Evolutionary conservation across 1,140 invertebrate genomes (phyloP), one percentile per base, ranked within the genome.

Genomic region (Hypsibius dujardini): DNA sequence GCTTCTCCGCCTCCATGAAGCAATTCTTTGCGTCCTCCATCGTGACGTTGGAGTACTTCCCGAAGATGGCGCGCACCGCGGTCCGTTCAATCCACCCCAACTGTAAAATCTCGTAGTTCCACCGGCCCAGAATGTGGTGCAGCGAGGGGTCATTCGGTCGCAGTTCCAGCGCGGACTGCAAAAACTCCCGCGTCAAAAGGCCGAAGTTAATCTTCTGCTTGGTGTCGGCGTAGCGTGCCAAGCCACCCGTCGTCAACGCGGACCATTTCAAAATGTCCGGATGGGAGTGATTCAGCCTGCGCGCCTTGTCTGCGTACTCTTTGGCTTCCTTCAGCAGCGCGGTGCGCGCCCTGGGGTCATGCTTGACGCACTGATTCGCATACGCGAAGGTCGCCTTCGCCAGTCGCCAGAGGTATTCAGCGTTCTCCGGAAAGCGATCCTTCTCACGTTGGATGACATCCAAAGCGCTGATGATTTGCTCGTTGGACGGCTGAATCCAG

Each of bases 61-160:
- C 84, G 80, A 85, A 88, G 28, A 90, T 77, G 14, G 87, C 83
- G 46, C 84, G 77, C 14, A 87, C 88, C 46, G 87, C 82, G 79
- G 87, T 87, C 73, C 84, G 82, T 77, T 90, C 86, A 56, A 88
- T 74, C 86, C 86, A 88, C 15, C 83, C 82, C 70, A 88, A 78
- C 75, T 78, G 80, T 50, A 84, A 74, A 74, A 87, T 85, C 79
- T 87, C 86, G 79, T 82, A 88, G 79, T 85, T 86, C 79, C 84
- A 85, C 70, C 84, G 74, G 7, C 88, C 88, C 28, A 88, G 76
- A 72, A 90, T 81, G 79, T 88, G 84, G 79, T 89, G 84, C 69
- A 87, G 76, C 2, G 83, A 80, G 46, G 84, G 76, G 79, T 90
- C 87, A 12, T 78, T 74, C n/a, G 87, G 86, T 70, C 83, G 84